These are phyloP conservation scores for Cavia aperea DNA, from an alignment of 2,113 vertebrate species.

Conservation along the genomic window DNA sequence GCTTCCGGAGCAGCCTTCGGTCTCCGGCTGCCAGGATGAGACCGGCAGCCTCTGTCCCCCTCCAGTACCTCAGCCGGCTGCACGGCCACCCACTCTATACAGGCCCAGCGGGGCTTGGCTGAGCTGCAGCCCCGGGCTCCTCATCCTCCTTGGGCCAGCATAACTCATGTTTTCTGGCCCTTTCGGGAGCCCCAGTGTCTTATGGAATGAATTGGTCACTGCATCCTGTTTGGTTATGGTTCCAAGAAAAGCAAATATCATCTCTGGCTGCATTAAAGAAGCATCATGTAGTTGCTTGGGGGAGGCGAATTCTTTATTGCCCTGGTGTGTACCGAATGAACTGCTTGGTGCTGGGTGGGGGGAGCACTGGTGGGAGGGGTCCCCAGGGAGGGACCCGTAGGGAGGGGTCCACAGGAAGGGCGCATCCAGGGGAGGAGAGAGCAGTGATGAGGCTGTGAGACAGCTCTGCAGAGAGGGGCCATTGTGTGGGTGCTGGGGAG, in stretches of 20 bases:
- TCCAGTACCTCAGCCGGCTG: not conserved
- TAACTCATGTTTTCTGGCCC: conserved; percentile 24
- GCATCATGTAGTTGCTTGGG: conserved; percentile 61
- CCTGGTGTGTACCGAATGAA: not conserved
- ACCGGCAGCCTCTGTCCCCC: not conserved
- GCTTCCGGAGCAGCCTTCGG: not conserved
- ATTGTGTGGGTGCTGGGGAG: not conserved
- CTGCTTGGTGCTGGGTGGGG: not conserved
- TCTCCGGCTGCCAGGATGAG: not conserved
- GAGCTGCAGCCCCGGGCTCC: conserved; percentile 11
- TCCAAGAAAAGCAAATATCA: conserved; percentile 58
- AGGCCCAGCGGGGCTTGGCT: conserved; percentile 23
- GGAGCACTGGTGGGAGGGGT: not conserved
- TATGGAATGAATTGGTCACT: conserved; percentile 50
- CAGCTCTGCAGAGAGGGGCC: not conserved
- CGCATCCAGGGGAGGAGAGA: not conserved
- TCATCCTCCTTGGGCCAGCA: not conserved
- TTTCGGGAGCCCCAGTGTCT: conserved; percentile 36
- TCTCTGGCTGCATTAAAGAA: conserved; percentile 71
- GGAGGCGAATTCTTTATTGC: not conserved
- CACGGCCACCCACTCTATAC: not conserved
- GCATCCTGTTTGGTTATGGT: conserved; percentile 58
- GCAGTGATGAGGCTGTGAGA: not conserved
- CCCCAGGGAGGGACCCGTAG: not conserved
- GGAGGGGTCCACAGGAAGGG: not conserved